Percentiles rank a stretch among this genome's conserved stretches.
phyloP scores from a whole-genome alignment of 2,888 invertebrate species.

The Tinea semifulvella region DNA sequence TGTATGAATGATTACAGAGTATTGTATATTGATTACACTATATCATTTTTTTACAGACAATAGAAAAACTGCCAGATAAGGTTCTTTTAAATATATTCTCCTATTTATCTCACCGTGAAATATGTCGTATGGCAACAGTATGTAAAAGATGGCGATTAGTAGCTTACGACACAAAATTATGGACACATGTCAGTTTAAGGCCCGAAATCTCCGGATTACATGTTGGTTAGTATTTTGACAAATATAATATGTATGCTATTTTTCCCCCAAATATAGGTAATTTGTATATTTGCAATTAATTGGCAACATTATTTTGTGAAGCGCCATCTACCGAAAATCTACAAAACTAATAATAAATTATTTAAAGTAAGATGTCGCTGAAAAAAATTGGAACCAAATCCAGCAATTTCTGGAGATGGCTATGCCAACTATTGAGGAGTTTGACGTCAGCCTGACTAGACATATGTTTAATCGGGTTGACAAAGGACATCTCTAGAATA shows the following conservation, averaged over 20 bases:
- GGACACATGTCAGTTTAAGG: conserved; percentile 95
- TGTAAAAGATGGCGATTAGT: conserved; percentile 96
- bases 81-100: conserved; percentile 93
- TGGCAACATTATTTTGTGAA: conserved; percentile 16
- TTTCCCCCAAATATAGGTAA: not conserved
- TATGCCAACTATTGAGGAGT: too few relatives aligned
- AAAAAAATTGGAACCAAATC: too few relatives aligned
- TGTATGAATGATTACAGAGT: too few relatives aligned
- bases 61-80: conserved; percentile 97
- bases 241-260: conserved; percentile 1
- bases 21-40: too few relatives aligned
- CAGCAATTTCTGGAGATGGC: too few relatives aligned
- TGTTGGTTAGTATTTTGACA: conserved; percentile 63
- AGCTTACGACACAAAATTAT: conserved; percentile 93
- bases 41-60: conserved; percentile 71
- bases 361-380: not conserved
- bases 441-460: too few relatives aligned
- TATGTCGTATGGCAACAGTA: conserved; percentile 92
- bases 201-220: conserved; percentile 97
- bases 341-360: conserved; percentile 1
- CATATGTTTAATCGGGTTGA: too few relatives aligned
- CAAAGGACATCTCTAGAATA: too few relatives aligned
- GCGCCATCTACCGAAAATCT: conserved; percentile 14
- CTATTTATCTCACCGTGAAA: conserved; percentile 92
- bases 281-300: not conserved